Evolutionary conservation across 2,888 invertebrate species (phyloP), one percentile per base, ranked within the genome.

Genomic region (Atethmia centrago): DNA sequence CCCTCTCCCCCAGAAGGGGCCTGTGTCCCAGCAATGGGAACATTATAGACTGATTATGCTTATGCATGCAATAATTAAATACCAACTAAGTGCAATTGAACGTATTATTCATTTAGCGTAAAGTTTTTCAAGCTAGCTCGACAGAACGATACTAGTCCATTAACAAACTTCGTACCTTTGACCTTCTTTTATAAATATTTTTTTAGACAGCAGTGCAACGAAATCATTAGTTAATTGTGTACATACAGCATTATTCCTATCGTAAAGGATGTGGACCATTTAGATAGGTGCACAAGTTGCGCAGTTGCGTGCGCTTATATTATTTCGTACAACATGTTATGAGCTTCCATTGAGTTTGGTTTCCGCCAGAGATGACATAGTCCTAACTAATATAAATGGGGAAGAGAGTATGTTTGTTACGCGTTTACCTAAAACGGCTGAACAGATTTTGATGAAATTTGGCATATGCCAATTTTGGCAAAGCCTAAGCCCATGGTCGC

Each of bases 201-300:
- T 78, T 56, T 10, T 31, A 74, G 31, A 73, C 45, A 53, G 49
- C 59, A 58, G 25, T 58, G n/a, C 47, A 75, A 67, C 53, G 10
- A 45, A 74, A 62, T 69, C 19, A 77, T 78, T 81, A 74, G 74
- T 75, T 71, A 79, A 85, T 87, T 79, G 72, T 78, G 59, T 77
- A 67, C 64, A 70, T 72, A 72, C 45, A 69, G 28, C 36, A 49
- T 14, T 45, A 62, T 58, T 67, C 56, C 28, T 85, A 79, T 77
- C 78, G n/a, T 55, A 86, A 55, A 88, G 86, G 88, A 86, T 83
- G 88, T 88, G 87, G 71, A 80, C 87, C 84, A 88, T 80, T 87
- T 88, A 88, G 88, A 88, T 88, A 84, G 88, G 69, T 85, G 77
- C 61, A 80, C 67, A 58, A 71, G 68, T 77, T 71, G 82, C 84